These are phyloP conservation scores for Polymixis lichenea DNA, from an alignment of 2,888 invertebrate genomes.

Conservation along the genomic window DNA sequence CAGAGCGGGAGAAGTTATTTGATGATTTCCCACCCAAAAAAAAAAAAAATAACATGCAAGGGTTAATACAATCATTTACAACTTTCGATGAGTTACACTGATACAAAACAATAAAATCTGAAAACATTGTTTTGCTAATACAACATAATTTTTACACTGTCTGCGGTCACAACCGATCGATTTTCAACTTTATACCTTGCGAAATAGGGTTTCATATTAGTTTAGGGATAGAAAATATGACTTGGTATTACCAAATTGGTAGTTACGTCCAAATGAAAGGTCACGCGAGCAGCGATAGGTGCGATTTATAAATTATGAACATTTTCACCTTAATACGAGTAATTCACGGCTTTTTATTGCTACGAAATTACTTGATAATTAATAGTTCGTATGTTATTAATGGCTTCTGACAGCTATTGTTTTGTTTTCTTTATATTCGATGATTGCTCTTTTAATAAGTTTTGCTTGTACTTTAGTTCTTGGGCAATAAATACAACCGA, in stretches of 20 bases:
- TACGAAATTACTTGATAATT: slow-evolving; percentile 71
- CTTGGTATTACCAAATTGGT: slow-evolving; percentile 67
- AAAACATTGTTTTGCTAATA: slow-evolving; percentile 60
- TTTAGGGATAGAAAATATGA: slow-evolving; percentile 29
- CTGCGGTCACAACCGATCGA: slow-evolving; percentile 15
- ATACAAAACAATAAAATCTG: slow-evolving; percentile 54
- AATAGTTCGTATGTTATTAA: slow-evolving; percentile 55
- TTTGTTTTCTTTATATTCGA: slow-evolving; percentile 50
- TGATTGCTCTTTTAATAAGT: slow-evolving; percentile 38
- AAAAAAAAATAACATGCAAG: no score
- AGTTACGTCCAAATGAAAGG: slow-evolving; percentile 68
- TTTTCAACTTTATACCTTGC: slow-evolving; percentile 12
- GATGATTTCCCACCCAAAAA: no score
- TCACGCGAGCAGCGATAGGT: slow-evolving; percentile 69
- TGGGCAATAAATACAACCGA: neutral
- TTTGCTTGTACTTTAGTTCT: neutral
- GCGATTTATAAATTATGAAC: slow-evolving; percentile 73
- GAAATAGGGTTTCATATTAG: slow-evolving; percentile 40
- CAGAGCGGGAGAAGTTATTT: no score
- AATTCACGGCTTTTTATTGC: slow-evolving; percentile 71
- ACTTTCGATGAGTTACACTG: slow-evolving; percentile 45
- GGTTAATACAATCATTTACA: slow-evolving; percentile 40
- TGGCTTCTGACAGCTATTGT: slow-evolving; percentile 45
- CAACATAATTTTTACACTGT: slow-evolving; percentile 43
- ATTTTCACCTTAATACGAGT: slow-evolving; percentile 67